Base-by-base conservation (phyloP, 2,113 vertebrate genomes). In the Micronisus gabar region DNA sequence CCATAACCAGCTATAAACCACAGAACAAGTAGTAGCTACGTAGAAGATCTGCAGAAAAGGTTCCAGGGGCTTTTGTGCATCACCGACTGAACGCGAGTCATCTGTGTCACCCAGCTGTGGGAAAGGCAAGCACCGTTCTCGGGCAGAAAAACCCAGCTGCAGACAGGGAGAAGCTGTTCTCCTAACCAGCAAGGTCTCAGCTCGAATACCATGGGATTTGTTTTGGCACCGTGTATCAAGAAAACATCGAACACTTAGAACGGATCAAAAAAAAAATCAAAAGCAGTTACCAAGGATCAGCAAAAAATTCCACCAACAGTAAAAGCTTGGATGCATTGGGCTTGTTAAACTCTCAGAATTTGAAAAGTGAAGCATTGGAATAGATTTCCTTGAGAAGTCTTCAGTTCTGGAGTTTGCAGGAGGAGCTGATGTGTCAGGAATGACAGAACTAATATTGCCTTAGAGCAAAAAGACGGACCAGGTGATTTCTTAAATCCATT, bases 321-420 rank as follows among this genome's bases (percentile, higher is more conserved):
- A 84, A 63, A 34, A 47, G 7, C 18, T 30, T 40, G 52, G 29
- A 34, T 0, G 0, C 2, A 5, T 6, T 11, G 23, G 45, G 40
- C 10, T 66, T 11, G 32, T 18, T 48, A 16, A 82, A 62, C 15
- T 36, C 43, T 10, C 18, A 15, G 40, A 41, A 59, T 38, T 1
- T 45, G 61, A 61, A 48, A 67, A 34, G 8, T 8, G 22, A 88
- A 48, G 20, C 9, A 41, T 0, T 38, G 30, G 41, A 67, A 73
- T 5, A 52, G 38, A 80, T 61, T 48, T 25, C 40, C 53, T 70
- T 52, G 11, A 59, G 61, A 61, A 72, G 22, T 9, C 22, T 75
- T 45, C 45, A 56, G n/a, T 52, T 88, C 58, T 75, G 38, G 32
- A 87, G 15, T 30, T 74, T 53, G 36, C 12, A 66, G 21, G 34